These are phyloP conservation scores for Maniola jurtina DNA, from an alignment of 1,140 invertebrate species.

Conservation along the genomic window DNA sequence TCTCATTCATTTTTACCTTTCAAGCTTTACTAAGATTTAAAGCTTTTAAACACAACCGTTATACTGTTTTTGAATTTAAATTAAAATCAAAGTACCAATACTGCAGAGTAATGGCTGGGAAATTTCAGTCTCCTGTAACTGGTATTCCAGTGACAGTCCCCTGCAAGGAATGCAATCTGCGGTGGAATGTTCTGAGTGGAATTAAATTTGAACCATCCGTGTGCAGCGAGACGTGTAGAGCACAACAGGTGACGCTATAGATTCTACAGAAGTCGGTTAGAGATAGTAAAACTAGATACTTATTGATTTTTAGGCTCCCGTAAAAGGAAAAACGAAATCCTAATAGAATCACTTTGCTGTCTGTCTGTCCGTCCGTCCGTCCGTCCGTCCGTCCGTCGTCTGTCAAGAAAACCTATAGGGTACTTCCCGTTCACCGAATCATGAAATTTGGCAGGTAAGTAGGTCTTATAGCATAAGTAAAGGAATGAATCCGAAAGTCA, in stretches of 20 bases:
- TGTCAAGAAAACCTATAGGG: too few species aligned
- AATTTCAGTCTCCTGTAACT: slow-evolving; percentile 26
- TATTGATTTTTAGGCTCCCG: too few species aligned
- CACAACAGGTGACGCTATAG: slow-evolving; percentile 21
- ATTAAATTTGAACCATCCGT: slow-evolving; percentile 67
- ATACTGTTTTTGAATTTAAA: slow-evolving; percentile 6
- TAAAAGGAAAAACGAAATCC: too few species aligned
- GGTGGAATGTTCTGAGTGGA: slow-evolving; percentile 62
- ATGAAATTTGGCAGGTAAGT: too few species aligned
- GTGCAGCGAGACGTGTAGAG: slow-evolving; percentile 38
- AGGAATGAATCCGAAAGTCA: too few species aligned
- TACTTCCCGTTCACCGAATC: too few species aligned
- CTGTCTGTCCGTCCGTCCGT: too few species aligned
- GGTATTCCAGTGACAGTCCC: slow-evolving; percentile 50
- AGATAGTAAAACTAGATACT: background rate
- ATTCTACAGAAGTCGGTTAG: background rate
- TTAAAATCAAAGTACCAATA: background rate
- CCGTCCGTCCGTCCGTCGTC: too few species aligned
- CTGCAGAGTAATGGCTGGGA: slow-evolving; percentile 7
- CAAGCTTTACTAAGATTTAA: background rate
- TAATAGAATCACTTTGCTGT: too few species aligned
- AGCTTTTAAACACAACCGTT: background rate
- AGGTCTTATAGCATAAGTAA: too few species aligned
- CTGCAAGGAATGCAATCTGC: slow-evolving; percentile 70
- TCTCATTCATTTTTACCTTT: too few species aligned